phyloP scores from a whole-genome alignment of 1,140 invertebrate genomes.

The Aphidius gifuensis region DNA sequence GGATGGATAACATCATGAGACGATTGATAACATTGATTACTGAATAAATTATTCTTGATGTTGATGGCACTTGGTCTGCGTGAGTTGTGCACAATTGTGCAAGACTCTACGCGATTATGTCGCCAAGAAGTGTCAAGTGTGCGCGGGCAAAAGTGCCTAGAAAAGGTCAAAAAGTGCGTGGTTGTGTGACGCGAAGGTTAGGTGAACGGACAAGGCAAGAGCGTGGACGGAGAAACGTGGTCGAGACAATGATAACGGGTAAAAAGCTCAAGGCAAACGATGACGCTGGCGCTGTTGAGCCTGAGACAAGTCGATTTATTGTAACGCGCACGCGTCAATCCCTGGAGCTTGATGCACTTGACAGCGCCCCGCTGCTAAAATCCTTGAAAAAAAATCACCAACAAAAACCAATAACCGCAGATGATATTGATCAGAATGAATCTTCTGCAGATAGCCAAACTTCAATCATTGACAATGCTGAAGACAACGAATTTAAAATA shows the following conservation, averaged over 20 bases:
- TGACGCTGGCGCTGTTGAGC: constrained; percentile 11
- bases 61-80: not conserved
- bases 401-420: not conserved
- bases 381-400: constrained; percentile 31
- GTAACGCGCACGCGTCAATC: constrained; percentile 43
- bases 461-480: too few relatives aligned
- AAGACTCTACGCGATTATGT: constrained; percentile 25
- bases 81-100: not conserved
- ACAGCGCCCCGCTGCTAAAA: constrained; percentile 29
- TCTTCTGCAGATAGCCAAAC: not conserved
- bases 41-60: not conserved
- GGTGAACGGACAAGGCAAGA: constrained; percentile 20
- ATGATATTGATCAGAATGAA: not conserved
- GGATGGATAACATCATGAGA: too few relatives aligned
- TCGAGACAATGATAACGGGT: constrained; percentile 18
- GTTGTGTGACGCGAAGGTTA: constrained; percentile 14
- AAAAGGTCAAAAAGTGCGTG: constrained; percentile 32
- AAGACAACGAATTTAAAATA: too few relatives aligned
- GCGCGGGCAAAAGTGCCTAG: constrained; percentile 30
- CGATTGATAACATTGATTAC: too few relatives aligned
- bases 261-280: constrained; percentile 4
- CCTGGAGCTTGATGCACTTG: constrained; percentile 32
- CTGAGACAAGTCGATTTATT: constrained; percentile 42
- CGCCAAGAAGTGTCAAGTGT: constrained; percentile 36
- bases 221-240: constrained; percentile 19